These are phyloP conservation scores for Diadema setosum DNA, from an alignment of 35 echinoderm and acorn worm species.

Conservation along the genomic window DNA sequence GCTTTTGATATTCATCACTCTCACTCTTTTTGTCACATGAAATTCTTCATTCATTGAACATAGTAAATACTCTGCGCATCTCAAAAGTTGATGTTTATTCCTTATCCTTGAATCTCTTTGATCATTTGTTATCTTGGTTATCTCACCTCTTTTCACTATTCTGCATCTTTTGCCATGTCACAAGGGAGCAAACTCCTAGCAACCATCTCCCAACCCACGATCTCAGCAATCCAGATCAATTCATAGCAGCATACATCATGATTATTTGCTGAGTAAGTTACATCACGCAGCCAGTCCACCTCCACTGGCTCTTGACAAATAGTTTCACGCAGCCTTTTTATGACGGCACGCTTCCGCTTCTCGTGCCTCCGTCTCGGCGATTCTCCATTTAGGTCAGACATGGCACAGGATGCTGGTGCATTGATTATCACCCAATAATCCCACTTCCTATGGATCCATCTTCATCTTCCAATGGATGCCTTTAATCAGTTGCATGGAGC, in stretches of 20 bases:
- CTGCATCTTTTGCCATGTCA: too few species aligned
- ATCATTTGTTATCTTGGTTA: too few species aligned
- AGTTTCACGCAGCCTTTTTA: neutral
- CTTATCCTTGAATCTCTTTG: too few species aligned
- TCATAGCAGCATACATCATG: neutral
- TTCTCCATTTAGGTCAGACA: neutral
- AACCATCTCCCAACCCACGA: neutral
- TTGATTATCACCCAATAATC: neutral
- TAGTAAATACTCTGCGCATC: too few species aligned
- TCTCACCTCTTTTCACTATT: too few species aligned
- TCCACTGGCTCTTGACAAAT: neutral
- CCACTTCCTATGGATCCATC: neutral
- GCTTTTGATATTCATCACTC: too few species aligned
- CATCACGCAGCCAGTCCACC: neutral
- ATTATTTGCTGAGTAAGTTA: neutral
- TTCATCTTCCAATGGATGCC: neutral
- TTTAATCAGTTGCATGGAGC: neutral
- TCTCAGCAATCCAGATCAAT: neutral
- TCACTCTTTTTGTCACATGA: too few species aligned
- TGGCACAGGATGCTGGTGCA: neutral
- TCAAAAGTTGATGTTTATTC: too few species aligned
- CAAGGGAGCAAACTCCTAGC: too few species aligned
- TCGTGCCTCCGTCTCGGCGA: too few species aligned
- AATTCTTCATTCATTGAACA: too few species aligned
- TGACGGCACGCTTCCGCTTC: too few species aligned